A percentile compares a stretch with the other conserved stretches of the same genome.
Conservation (phyloP, 1,140 invertebrate species). For the Acyrthosiphon pisum region DNA sequence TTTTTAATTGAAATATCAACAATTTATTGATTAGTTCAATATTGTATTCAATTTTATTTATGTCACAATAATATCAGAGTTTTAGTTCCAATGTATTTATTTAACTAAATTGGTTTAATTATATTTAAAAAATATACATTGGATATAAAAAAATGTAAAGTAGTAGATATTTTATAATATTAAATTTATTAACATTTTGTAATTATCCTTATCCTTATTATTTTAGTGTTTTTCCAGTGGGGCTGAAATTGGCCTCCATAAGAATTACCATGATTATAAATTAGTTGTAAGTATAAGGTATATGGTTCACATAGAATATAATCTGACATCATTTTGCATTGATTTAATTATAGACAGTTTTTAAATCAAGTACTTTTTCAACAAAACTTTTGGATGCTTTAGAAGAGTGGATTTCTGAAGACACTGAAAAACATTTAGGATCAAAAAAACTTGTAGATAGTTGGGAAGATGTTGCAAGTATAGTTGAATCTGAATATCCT, state of each 20-base stretch:
- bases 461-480: conserved; percentile 25
- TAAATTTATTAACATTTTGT: background rate
- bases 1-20: too few species aligned
- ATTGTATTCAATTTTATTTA: too few species aligned
- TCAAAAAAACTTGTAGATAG: background rate
- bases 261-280: conserved; percentile 29
- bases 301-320: background rate
- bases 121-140: too few species aligned
- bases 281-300: conserved; percentile 33
- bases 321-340: background rate
- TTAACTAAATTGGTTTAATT: too few species aligned
- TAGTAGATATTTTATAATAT: background rate
- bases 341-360: conserved; percentile 10
- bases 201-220: background rate
- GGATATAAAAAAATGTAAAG: background rate
- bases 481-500: conserved; percentile 10
- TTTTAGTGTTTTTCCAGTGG: conserved; percentile 41
- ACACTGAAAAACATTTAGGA: conserved; percentile 11
- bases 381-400: conserved; percentile 31
- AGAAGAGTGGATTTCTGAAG: conserved; percentile 42
- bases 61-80: too few species aligned
- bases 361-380: conserved; percentile 29
- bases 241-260: conserved; percentile 34
- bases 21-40: too few species aligned
- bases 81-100: too few species aligned